phyloP scores from a whole-genome alignment of 1,140 invertebrate species.

The Grapholita molesta region DNA sequence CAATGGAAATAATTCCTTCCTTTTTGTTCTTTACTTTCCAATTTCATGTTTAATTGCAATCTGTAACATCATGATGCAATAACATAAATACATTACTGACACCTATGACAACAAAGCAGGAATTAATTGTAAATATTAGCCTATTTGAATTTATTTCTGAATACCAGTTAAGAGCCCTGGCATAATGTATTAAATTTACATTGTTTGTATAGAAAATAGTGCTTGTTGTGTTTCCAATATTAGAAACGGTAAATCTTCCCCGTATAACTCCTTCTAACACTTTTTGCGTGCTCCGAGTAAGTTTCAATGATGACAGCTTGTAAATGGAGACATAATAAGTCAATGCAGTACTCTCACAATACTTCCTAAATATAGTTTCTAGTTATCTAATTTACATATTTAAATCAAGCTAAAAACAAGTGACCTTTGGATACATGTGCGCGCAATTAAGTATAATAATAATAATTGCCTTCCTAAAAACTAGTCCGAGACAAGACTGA shows the following conservation, averaged over 20 bases:
- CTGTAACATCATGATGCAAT: no score
- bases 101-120: no score
- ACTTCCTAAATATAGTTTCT: neutral
- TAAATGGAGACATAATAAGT: neutral
- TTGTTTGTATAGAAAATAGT: constrained; percentile 3
- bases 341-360: neutral
- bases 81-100: no score
- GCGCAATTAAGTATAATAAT: neutral
- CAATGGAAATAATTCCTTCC: no score
- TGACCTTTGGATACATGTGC: constrained; percentile 1
- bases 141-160: no score
- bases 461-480: neutral
- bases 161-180: neutral
- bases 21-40: no score
- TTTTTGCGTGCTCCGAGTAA: neutral
- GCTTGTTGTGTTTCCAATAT: neutral
- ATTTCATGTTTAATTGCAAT: no score
- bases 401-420: neutral
- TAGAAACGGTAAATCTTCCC: neutral
- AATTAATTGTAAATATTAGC: no score
- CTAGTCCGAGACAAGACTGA: constrained; percentile 33
- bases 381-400: neutral
- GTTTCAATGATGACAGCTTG: neutral
- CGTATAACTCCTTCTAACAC: neutral
- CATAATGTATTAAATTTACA: neutral